Conservation (phyloP, 2,113 vertebrate genomes). For the Crotalus helleri region DNA sequence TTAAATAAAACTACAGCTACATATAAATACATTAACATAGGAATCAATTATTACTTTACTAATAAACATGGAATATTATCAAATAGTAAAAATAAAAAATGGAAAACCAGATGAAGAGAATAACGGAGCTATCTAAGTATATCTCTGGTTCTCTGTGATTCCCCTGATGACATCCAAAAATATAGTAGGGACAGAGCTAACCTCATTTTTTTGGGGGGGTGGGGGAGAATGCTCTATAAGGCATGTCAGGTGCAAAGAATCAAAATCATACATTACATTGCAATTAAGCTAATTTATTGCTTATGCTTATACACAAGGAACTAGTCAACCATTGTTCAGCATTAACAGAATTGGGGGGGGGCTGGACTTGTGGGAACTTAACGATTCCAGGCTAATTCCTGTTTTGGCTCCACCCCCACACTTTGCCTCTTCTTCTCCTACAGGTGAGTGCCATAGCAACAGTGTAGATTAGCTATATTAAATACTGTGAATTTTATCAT, state of each 20-base stretch:
- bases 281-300: background rate
- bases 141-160: background rate
- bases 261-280: background rate
- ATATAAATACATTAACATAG: no score
- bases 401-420: background rate
- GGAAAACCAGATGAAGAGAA: background rate
- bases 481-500: background rate
- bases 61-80: background rate
- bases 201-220: background rate
- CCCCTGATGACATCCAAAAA: background rate
- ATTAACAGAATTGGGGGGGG: background rate
- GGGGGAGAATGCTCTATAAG: background rate
- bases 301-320: background rate
- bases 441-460: background rate
- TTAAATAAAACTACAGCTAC: no score
- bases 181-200: background rate
- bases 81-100: background rate
- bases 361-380: background rate
- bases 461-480: background rate
- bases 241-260: background rate
- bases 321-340: background rate
- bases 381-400: background rate
- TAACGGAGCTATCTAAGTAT: background rate
- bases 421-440: background rate
- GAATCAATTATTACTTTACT: background rate